Evolutionary conservation across 2,113 vertebrate species (phyloP).

Genomic region (Zapornia atra): DNA sequence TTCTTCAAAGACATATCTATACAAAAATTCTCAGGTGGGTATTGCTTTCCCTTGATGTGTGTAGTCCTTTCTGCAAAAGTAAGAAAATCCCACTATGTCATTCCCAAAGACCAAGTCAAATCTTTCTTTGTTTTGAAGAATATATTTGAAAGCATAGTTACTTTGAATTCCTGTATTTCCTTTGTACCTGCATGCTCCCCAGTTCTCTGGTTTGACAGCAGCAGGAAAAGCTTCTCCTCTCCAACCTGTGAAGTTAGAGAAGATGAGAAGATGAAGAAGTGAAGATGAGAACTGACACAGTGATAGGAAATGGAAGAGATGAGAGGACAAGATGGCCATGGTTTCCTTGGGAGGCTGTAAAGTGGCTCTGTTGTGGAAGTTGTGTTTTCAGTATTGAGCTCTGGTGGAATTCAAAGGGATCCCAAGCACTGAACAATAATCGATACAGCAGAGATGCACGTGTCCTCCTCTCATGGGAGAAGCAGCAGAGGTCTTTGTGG

Average conservation of each 20-base stretch:
- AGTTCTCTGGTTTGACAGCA: background rate
- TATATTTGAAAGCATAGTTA: constrained; percentile 3
- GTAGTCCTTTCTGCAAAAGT: constrained; percentile 19
- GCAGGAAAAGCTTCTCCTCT: background rate
- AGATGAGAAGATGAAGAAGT: background rate
- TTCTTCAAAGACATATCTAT: constrained; percentile 33
- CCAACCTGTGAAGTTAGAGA: background rate
- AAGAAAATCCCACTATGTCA: constrained; percentile 9
- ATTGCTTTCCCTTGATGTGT: constrained; percentile 18
- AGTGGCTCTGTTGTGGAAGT: background rate
- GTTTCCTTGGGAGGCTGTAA: background rate
- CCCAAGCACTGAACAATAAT: background rate
- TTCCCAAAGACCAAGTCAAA: background rate
- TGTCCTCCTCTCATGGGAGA: background rate
- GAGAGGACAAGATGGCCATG: background rate
- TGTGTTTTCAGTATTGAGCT: background rate
- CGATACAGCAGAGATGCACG: fast-evolving
- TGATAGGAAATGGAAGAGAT: background rate
- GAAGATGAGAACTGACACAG: background rate
- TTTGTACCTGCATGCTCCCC: background rate
- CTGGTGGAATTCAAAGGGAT: background rate
- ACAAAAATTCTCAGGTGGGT: constrained; percentile 19
- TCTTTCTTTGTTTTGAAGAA: background rate
- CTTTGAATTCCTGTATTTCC: constrained; percentile 24
- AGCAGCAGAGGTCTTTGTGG: background rate